A percentile compares a stretch with the other conserved stretches of the same genome.
Evolutionary conservation across 2,113 vertebrate species (phyloP).

Genomic region (Thalassoma bifasciatum): DNA sequence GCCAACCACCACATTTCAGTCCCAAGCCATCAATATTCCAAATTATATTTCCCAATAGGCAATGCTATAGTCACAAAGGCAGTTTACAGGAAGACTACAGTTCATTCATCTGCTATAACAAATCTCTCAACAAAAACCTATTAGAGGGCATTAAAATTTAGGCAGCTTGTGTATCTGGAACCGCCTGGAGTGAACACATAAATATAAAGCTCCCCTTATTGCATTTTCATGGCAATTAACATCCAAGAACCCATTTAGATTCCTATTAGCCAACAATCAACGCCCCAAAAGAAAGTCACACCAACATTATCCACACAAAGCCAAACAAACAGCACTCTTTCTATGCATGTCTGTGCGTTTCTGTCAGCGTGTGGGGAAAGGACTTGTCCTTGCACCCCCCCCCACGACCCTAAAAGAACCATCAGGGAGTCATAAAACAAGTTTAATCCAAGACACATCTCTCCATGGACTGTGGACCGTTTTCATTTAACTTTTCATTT

Average conservation of each 20-base stretch:
- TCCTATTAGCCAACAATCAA: constrained; percentile 57
- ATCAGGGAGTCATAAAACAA: constrained; percentile 7
- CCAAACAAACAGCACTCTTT: constrained; percentile 30
- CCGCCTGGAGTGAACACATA: constrained; percentile 54
- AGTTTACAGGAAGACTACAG: constrained; percentile 46
- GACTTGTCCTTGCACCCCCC: constrained; percentile 19
- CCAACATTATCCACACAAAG: constrained; percentile 46
- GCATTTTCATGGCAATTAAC: constrained; percentile 66
- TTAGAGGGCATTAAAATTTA: constrained; percentile 61
- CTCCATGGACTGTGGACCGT: constrained; percentile 27
- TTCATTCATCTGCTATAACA: constrained; percentile 53
- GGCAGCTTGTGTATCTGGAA: constrained; percentile 31
- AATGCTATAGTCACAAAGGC: constrained; percentile 17
- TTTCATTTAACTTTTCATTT: constrained; percentile 57
- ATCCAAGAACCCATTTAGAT: constrained; percentile 63
- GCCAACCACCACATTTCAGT: constrained; percentile 44
- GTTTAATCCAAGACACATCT: constrained; percentile 41
- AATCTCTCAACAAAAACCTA: constrained; percentile 60
- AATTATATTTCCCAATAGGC: constrained; percentile 41
- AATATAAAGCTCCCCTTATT: constrained; percentile 56
- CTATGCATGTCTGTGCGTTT: constrained; percentile 17
- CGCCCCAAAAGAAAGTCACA: constrained; percentile 58
- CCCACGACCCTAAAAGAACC: constrained; percentile 29
- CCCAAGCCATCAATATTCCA: constrained; percentile 45
- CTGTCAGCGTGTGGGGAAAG: background rate